These are phyloP conservation scores for Neomonachus schauinslandi DNA, from an alignment of 2,113 vertebrate species.

Conservation along the genomic window DNA sequence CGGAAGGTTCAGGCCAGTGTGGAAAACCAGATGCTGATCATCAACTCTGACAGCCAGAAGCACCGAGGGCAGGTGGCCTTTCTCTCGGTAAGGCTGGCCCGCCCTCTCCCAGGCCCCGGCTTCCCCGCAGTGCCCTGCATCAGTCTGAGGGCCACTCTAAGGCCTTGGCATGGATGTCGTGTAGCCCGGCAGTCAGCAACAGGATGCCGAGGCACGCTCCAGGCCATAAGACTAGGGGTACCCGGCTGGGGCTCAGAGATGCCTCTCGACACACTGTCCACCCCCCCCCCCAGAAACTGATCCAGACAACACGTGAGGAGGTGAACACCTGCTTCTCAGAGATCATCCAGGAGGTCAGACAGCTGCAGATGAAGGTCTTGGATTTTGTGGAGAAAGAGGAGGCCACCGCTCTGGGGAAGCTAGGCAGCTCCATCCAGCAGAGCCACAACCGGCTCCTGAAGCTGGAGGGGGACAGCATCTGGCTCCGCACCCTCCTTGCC, in stretches of 20 bases:
- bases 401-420: conserved; percentile 44
- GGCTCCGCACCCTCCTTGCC: conserved; percentile 40
- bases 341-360: conserved; percentile 69
- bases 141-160: background rate
- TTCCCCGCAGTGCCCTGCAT: background rate
- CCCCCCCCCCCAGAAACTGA: conserved; percentile 64
- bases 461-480: conserved; percentile 63
- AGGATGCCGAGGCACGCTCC: background rate
- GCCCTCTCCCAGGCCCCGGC: background rate
- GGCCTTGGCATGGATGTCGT: background rate
- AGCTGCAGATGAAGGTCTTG: conserved; percentile 73
- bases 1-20: conserved; percentile 71
- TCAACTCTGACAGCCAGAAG: conserved; percentile 64
- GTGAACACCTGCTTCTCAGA: conserved; percentile 74
- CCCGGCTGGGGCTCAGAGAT: background rate
- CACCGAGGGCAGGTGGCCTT: conserved; percentile 64
- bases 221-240: accelerated
- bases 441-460: conserved; percentile 64
- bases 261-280: background rate
- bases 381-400: conserved; percentile 80
- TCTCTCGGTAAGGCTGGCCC: conserved; percentile 62
- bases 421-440: conserved; percentile 72
- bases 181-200: background rate
- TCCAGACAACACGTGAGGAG: conserved; percentile 60
- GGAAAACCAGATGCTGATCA: conserved; percentile 76